Evolutionary conservation across 1,140 invertebrate genomes (phyloP), one percentile per base, ranked within the genome.

Genomic region (Heliconius nattereri): DNA sequence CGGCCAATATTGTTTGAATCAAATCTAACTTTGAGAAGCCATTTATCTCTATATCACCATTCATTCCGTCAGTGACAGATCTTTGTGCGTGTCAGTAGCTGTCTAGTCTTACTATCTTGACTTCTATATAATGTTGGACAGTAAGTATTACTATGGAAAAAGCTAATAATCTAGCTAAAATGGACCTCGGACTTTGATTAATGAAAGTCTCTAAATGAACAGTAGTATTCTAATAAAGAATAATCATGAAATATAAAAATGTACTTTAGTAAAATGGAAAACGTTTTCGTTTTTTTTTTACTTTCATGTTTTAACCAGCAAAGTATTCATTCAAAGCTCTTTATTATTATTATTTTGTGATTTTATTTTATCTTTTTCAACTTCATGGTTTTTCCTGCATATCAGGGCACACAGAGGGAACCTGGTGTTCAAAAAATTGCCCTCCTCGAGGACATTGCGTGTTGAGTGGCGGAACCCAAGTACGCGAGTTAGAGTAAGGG

Each of bases 21-120:
- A 29, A 29, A 26, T 66, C 26, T 29, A 16, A 19, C 26, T 66
- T 66, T 3, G 60, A 66, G 60, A 13, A 66, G 23, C 26, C 60
- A 29, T 66, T 66, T 66, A 66, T 66, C 9, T 66, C 60, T 26
- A 6, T 29, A 66, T 66, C 60, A n/a, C 60, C 60, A 66, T 66
- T 66, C 26, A 66, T 66, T 26, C 26, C 26, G 29, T 29, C 11
- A 66, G 60, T 23, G 29, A 66, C 60, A 66, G 60, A 66, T 29
- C 60, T 66, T 66, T 66, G 26, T 19, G 60, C 60, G 26, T 29
- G 60, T 66, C 60, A 66, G 60, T 66, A 26, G n/a, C 60, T 26
- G 13, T 66, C 60, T 13, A 9, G 8, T n/a, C 54, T 23, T 26
- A 23, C 60, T 29, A 66, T 66, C 9, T 66, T 66, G 13, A 16